Base-by-base conservation (phyloP, 2,113 vertebrate species). In the Callopanchax toddi region DNA sequence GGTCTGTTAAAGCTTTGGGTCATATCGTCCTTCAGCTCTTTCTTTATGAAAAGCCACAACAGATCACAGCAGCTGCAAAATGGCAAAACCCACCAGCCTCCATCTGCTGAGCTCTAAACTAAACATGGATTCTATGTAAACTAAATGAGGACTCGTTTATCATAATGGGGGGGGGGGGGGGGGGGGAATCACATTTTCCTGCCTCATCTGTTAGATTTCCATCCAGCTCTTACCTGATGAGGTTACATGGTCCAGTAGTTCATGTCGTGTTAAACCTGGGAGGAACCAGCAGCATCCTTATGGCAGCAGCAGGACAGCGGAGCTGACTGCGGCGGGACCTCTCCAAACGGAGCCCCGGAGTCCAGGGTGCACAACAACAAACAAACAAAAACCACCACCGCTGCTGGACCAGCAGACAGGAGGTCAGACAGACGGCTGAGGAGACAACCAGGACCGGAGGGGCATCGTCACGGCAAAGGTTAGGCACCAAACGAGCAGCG, bases 201-300 rank as follows among this genome's bases (percentile, higher is more conserved):
- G 8, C 17, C 5, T 2, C 2, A 32, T 18, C 4, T n/a, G 1
- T 48, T 13, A 3, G 11, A 15, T 37, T 32, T 23, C 49, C n/a
- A 45, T 36, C 13, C 1, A 53, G 23, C 60, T 71, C 83, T n/a
- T 76, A 88, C 88, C 88, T 88, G 67, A 67, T 74, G 37, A 67
- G 58, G 56, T 88, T 78, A 88, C 84, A 88, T 86, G 65, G 51
- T 85, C 82, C 63, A 45, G 11, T 16, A 25, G 58, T 80, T 51
- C 20, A 62, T 70, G 45, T 72, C 29, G 39, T n/a, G n/a, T n/a
- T n/a, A n/a, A n/a, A 65, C 46, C 16, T 25, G 46, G 34, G 67
- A 77, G 61, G 73, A 77, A 62, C 29, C 76, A 36, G 20, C 63
- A 73, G 69, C 76, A 83, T 85, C 68, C 43, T 81, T 65, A 22